Evolutionary conservation across 2,113 vertebrate genomes (phyloP), one percentile per base, ranked within the genome.

Genomic region (Trichomycterus rosablanca): DNA sequence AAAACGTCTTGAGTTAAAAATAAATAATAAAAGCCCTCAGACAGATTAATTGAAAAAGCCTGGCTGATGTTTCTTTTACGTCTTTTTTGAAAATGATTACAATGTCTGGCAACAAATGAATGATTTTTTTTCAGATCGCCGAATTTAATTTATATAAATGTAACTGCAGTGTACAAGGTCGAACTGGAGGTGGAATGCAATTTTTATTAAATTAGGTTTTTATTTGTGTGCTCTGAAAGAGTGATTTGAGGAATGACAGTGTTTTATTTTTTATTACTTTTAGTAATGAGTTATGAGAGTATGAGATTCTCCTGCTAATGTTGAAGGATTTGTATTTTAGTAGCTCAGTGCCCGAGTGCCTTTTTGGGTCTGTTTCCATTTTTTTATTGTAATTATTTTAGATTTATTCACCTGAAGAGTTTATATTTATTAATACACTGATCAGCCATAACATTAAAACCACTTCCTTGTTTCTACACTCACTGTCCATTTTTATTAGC

Each of bases 141-240:
- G 76, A 85, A 87, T 87, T 81, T 84, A 84, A 89, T 88, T 89
- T 88, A 84, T 81, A 84, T 82, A 79, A 87, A 84, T 80, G 79
- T 85, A 86, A 86, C 83, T 81, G 79, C 80, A 70, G 78, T 75
- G 72, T 80, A 80, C 86, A 87, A 88, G 86, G 86, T 87, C 87
- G 87, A 81, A 79, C 81, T 73, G n/a, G n/a, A n/a, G 84, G 78
- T 73, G 81, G 86, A 87, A 87, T 89, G 81, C 80, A 81, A 87
- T 89, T 89, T 87, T 87, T 86, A 89, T 87, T 83, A 85, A 86
- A 88, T 88, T n/a, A 78, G 87, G 82, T 78, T 87, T 84, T 85
- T 86, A 88, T 88, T 81, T 87, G 82, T 84, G 83, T 76, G 80
- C 87, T 87, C 84, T 88, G 84, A 87, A 88, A 87, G 84, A 87